phyloP scores from a whole-genome alignment of 2,113 vertebrate species.

The Amphiprion ocellaris region DNA sequence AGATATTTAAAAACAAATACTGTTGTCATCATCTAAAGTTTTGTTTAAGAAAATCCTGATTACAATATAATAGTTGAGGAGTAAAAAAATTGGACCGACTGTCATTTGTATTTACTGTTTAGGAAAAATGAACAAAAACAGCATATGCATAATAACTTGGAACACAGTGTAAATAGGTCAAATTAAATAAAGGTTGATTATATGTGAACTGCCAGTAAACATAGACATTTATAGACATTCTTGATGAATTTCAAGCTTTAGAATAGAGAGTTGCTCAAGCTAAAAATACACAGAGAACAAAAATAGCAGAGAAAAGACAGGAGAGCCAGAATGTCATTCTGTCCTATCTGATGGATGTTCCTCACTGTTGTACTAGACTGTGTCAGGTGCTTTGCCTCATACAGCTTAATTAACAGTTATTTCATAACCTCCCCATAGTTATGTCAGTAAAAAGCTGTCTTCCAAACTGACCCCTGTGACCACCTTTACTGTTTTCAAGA shows the following conservation, averaged over 20 bases:
- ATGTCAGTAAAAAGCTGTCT: slow-evolving; percentile 1
- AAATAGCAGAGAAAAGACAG: background rate
- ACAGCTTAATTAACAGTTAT: slow-evolving; percentile 14
- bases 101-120: no score
- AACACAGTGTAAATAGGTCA: no score
- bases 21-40: no score
- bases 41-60: no score
- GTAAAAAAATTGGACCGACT: no score
- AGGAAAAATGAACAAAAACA: no score
- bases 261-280: background rate
- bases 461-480: background rate
- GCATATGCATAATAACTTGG: no score
- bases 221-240: background rate
- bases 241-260: background rate
- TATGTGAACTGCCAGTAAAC: background rate
- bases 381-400: background rate
- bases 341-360: background rate
- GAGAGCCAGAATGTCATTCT: background rate
- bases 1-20: no score
- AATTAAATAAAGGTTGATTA: no score
- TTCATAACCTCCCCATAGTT: background rate
- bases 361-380: background rate
- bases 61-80: no score
- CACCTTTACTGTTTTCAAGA: background rate
- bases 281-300: background rate